Conservation (phyloP, 2,113 vertebrate species). For the Prunella fulvescens region DNA sequence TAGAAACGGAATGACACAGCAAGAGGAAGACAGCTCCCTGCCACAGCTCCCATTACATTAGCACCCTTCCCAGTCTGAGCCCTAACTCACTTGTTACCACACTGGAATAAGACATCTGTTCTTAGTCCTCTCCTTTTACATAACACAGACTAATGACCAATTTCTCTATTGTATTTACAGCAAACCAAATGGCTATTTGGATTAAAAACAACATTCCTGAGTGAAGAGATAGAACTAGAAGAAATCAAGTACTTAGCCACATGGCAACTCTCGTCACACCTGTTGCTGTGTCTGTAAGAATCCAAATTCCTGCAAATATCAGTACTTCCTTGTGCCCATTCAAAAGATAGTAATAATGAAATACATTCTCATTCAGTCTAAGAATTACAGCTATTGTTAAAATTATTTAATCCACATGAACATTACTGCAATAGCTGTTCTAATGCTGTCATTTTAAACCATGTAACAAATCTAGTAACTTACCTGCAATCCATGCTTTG, state of each 20-base stretch:
- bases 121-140: not conserved
- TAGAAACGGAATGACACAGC: too few relatives aligned
- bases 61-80: not conserved
- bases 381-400: not conserved
- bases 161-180: not conserved
- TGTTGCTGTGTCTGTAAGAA: not conserved
- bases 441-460: not conserved
- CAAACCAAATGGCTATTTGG: not conserved
- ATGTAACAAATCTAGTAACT: not conserved
- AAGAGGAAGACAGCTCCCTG: too few relatives aligned
- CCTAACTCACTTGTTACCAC: not conserved
- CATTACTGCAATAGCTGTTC: not conserved
- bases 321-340: not conserved
- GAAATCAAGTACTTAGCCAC: not conserved
- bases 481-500: conserved; percentile 91
- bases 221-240: not conserved
- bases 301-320: not conserved
- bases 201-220: not conserved
- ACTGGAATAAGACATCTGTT: not conserved
- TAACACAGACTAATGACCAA: not conserved
- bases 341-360: not conserved
- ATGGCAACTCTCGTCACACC: not conserved
- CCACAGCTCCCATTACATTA: not conserved
- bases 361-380: not conserved
- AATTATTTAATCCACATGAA: not conserved